Evolutionary conservation across 1,140 invertebrate species (phyloP).

Genomic region (Cherax quadricarinatus): DNA sequence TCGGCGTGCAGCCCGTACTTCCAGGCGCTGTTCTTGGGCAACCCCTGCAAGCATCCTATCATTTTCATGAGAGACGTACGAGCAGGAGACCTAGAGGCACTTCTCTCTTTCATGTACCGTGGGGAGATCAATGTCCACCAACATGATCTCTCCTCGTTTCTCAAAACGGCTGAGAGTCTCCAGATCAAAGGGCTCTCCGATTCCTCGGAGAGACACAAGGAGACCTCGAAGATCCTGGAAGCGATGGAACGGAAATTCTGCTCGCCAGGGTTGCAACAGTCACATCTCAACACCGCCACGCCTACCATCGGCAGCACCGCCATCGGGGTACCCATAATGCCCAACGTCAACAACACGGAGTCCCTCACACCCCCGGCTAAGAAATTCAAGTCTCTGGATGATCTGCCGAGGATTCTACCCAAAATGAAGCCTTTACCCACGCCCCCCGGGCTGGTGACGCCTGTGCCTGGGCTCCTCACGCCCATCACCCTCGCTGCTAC

Average conservation of each 20-base stretch:
- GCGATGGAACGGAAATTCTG: conserved; percentile 73
- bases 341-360: conserved; percentile 54
- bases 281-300: not conserved
- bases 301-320: conserved; percentile 29
- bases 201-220: conserved; percentile 74
- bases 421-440: conserved; percentile 70
- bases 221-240: conserved; percentile 73
- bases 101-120: conserved; percentile 77
- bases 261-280: conserved; percentile 38
- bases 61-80: conserved; percentile 80
- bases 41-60: conserved; percentile 93
- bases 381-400: conserved; percentile 66
- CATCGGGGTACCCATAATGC: conserved; percentile 41
- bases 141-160: conserved; percentile 75
- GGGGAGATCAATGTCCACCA: conserved; percentile 77
- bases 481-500: conserved; percentile 73
- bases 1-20: conserved; percentile 97
- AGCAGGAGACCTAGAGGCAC: conserved; percentile 76
- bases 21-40: conserved; percentile 93
- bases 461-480: conserved; percentile 71
- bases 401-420: conserved; percentile 70
- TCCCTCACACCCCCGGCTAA: conserved; percentile 68
- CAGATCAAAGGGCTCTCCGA: conserved; percentile 77
- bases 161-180: conserved; percentile 76
- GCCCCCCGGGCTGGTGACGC: conserved; percentile 67